Base-by-base conservation (phyloP, 2,797 vertebrate genomes). In the Synanceia verrucosa region DNA sequence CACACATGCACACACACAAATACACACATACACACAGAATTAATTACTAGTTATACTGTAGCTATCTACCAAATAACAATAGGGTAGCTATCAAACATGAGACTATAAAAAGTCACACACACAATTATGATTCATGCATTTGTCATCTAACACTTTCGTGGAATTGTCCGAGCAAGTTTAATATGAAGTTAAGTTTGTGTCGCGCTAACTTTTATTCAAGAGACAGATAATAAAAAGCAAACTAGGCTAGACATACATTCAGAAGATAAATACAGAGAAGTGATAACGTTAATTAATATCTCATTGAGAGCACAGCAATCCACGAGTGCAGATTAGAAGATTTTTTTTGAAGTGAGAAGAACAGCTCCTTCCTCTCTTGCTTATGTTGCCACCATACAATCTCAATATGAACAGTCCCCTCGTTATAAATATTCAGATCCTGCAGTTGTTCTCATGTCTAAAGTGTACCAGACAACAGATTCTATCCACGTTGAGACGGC, bases 361-460 rank as follows among this genome's bases (percentile, higher is more conserved):
- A 14, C 56, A 63, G 60, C 74, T 55, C 36, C 60, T 43, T 63
- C 73, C 29, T 44, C 52, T 59, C 62, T 29, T 37, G 55, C 78
- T 70, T 75, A 83, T 77, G 81, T 83, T 81, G 81, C 78, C 50
- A 86, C 88, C 83, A 92, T 92, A 92, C 85, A 83, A 83, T 91
- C 87, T 87, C 88, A 86, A 93, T 89, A 91, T 88, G 89, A 93
- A 91, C 86, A 82, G 87, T 91, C 83, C 83, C 63, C 74, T 79
- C 80, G 85, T 92, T 92, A 95, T 94, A 94, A 94, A 95, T 95
- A 95, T 95, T 95, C 93, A 95, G 91, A 93, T 93, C 91, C 91
- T 94, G 93, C 94, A 92, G 93, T 92, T 87, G 89, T 92, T 93
- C 92, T 92, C 93, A 93, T 91, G 91, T 93, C 88, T 93, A 91